Base-by-base conservation (phyloP, 2,797 vertebrate genomes). In the Tapera naevia region DNA sequence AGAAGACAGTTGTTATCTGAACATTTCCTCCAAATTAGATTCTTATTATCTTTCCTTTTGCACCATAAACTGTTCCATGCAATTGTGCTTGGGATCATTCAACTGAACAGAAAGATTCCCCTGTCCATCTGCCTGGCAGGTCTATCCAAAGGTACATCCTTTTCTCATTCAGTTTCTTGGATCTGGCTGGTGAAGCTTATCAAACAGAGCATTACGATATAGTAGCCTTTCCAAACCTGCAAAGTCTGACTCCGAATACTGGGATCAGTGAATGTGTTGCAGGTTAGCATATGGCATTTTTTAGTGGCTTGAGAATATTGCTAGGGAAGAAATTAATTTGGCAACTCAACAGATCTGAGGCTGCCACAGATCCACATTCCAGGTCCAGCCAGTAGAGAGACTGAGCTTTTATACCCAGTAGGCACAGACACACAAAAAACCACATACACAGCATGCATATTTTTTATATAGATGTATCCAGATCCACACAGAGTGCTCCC, bases 1-100 rank as follows among this genome's bases (percentile, higher is more conserved):
- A 32, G 50, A 89, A 93, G 81, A 60, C 64, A 57, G 81, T 76
- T 91, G 69, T 89, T 92, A 86, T 74, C 79, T 80, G 72, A 91
- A 91, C 89, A 88, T 83, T 95, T 94, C 58, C 35, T 83, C 46
- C 66, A 65, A 65, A 53, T 88, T 91, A 78, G 35, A 45, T 91
- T 91, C 89, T 73, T 92, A 56, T 53, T 95, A 85, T 93, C 75
- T 87, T 94, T 95, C 65, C 41, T 93, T 82, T 95, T 94, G 27
- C 74, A 83, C 75, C 61, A 71, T 93, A 76, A 91, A 66, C 61
- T 65, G 37, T 79, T 93, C 54, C 2, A 33, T 91, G 54, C 65
- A 89, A 91, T 86, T 96, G 81, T 89, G 73, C 41, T 84, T 89
- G 39, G 43, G 60, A 65, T 89, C 85, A 71, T 92, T 93, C 60